Conservation (phyloP, 2,113 vertebrate genomes). For the Ceyx cyanopectus region DNA sequence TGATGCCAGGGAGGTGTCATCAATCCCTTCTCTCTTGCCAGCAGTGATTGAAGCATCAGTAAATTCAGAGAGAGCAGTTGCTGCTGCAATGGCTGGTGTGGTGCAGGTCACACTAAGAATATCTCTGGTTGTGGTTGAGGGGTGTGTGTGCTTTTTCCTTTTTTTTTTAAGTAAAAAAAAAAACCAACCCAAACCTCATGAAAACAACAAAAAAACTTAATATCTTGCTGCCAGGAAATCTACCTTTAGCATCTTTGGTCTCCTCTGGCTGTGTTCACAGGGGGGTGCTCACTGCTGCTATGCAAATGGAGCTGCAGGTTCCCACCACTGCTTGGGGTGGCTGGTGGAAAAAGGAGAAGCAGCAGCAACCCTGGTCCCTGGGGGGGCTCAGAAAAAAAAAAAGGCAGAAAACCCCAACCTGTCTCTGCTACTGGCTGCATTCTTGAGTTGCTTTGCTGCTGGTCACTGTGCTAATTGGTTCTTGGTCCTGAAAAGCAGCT, state of each 20-base stretch:
- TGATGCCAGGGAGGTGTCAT: rapidly evolving
- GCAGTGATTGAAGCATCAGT: background rate
- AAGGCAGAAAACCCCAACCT: background rate
- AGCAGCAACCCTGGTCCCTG: background rate
- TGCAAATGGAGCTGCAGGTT: conserved; percentile 40
- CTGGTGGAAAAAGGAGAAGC: conserved; percentile 39
- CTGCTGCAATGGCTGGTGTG: background rate
- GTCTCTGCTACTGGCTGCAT: background rate
- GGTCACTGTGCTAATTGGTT: rapidly evolving
- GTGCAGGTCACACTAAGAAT: background rate
- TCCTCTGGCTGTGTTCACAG: background rate
- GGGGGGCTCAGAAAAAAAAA: background rate
- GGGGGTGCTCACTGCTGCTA: background rate
- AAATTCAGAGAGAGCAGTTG: background rate
- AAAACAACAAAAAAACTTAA: background rate
- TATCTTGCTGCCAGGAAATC: conserved; percentile 17
- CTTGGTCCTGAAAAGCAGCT: background rate
- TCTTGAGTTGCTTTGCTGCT: background rate
- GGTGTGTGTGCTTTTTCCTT: background rate
- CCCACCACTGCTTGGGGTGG: background rate
- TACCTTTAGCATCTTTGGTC: background rate
- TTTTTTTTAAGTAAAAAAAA: background rate
- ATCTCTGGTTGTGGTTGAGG: background rate
- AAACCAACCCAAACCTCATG: background rate
- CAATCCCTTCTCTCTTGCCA: background rate